These are phyloP conservation scores for Columba livia DNA, from an alignment of 2,113 vertebrate species.

Conservation along the genomic window DNA sequence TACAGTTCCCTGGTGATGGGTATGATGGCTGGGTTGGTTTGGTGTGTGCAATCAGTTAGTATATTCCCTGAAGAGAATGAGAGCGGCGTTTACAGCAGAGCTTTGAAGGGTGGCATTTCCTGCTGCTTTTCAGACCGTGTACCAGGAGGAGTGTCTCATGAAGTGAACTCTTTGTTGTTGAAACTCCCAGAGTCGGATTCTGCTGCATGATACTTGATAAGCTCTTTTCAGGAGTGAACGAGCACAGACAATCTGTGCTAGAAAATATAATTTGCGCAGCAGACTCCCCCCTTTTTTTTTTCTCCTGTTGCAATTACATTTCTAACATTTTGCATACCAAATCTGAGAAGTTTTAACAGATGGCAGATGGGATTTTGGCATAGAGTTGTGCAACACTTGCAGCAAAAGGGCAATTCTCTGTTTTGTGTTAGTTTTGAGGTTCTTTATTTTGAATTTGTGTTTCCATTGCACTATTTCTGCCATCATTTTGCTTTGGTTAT, in stretches of 20 bases:
- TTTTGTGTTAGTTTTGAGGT: background rate
- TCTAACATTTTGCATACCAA: background rate
- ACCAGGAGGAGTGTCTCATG: constrained; percentile 1
- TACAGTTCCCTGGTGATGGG: constrained; percentile 19
- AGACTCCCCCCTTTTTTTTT: background rate
- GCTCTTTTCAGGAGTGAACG: background rate
- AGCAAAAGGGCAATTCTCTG: background rate
- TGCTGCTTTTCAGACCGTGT: background rate
- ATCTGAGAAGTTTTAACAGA: background rate
- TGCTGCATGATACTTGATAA: background rate
- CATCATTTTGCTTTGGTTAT: background rate
- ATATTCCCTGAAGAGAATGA: constrained; percentile 7
- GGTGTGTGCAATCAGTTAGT: constrained; percentile 20
- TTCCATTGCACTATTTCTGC: background rate
- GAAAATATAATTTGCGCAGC: background rate
- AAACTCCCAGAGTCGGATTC: background rate
- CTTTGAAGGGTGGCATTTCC: constrained; percentile 59
- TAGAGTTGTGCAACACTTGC: background rate
- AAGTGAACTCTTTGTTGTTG: constrained; percentile 32
- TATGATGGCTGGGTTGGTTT: background rate
- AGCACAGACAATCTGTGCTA: background rate
- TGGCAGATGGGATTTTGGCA: background rate
- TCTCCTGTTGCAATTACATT: background rate
- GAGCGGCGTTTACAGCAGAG: background rate
- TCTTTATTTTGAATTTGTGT: background rate